Conservation (phyloP, 2,888 invertebrate species). For the Epinotia ramella region DNA sequence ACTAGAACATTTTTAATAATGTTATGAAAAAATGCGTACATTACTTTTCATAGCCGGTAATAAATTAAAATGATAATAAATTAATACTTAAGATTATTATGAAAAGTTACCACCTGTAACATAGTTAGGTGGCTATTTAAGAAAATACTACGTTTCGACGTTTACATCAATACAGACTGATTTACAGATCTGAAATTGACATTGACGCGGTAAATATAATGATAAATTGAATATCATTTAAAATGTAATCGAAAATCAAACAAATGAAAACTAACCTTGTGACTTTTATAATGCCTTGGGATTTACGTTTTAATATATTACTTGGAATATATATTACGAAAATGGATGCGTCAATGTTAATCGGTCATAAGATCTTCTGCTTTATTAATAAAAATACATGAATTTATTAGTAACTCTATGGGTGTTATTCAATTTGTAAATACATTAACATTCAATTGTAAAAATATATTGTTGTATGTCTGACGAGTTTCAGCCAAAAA, state of each 20-base stretch:
- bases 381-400: background rate
- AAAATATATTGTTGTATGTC: too few relatives aligned
- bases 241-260: too few relatives aligned
- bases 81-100: background rate
- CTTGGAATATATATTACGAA: too few relatives aligned
- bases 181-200: too few relatives aligned
- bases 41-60: background rate
- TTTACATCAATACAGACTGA: too few relatives aligned
- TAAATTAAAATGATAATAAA: background rate
- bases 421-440: background rate
- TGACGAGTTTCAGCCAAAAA: too few relatives aligned
- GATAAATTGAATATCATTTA: background rate
- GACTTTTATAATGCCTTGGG: constrained; percentile 3
- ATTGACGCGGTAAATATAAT: background rate
- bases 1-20: background rate
- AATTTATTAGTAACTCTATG: background rate
- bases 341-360: too few relatives aligned
- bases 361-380: too few relatives aligned
- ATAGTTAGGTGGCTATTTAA: background rate
- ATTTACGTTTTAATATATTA: too few relatives aligned
- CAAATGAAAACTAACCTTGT: background rate
- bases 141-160: too few relatives aligned
- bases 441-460: background rate
- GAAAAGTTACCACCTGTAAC: background rate
- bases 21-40: background rate